Conservation (phyloP, 2,888 invertebrate species). For the Latrodectus hesperus region DNA sequence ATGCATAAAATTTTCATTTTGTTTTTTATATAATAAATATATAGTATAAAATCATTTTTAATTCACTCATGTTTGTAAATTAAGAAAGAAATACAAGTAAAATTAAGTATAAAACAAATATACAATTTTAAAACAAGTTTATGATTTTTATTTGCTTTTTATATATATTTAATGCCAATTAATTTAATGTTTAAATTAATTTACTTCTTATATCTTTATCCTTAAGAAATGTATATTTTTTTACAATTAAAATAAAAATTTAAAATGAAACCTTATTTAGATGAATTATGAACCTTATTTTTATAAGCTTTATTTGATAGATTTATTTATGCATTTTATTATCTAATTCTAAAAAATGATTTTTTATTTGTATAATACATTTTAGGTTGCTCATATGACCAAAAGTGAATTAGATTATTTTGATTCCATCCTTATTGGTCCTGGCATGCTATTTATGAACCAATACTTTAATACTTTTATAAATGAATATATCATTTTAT, state of each 20-base stretch:
- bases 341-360: neutral
- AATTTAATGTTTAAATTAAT: no score
- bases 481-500: conserved; percentile 91
- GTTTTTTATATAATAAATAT: conserved; percentile 76
- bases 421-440: conserved; percentile 94
- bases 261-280: neutral
- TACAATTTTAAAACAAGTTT: no score
- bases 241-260: neutral
- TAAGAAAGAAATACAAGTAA: no score
- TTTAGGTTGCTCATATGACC: conserved; percentile 98
- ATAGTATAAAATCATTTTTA: no score
- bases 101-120: no score
- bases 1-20: conserved; percentile 56
- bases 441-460: conserved; percentile 96
- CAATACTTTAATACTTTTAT: conserved; percentile 97
- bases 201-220: no score
- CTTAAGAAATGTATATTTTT: conserved; percentile 18
- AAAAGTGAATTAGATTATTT: conserved; percentile 97
- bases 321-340: no score
- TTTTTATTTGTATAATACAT: neutral
- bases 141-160: no score
- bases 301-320: no score
- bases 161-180: no score
- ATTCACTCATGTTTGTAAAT: no score
- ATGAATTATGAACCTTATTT: neutral